phyloP scores from a whole-genome alignment of 2,888 invertebrate species.

The Apoda limacodes region DNA sequence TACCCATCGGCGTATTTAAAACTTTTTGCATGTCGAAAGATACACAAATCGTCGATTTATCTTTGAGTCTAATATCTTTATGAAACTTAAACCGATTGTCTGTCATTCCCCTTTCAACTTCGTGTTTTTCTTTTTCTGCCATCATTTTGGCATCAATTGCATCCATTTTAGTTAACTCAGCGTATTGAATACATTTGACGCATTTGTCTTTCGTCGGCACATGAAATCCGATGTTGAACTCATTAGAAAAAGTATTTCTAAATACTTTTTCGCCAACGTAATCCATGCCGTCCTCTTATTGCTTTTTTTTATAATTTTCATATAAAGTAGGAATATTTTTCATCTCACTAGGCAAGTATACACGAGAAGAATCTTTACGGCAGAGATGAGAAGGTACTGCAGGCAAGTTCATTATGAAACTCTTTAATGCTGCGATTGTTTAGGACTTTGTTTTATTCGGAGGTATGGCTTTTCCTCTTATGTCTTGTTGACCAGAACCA shows the following conservation, averaged over 20 bases:
- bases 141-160: not conserved
- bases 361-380: conserved; percentile 13
- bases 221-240: conserved; percentile 21
- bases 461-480: conserved; percentile 15
- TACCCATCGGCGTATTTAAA: conserved; percentile 8
- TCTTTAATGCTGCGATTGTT: conserved; percentile 5
- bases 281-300: conserved; percentile 8
- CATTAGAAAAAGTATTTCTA: conserved; percentile 16
- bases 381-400: conserved; percentile 21
- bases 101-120: conserved; percentile 1
- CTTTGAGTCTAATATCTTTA: conserved; percentile 1
- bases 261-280: conserved; percentile 18
- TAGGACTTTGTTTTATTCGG: conserved; percentile 13
- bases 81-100: conserved; percentile 4
- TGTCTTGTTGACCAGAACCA: conserved; percentile 14
- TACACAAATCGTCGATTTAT: conserved; percentile 2
- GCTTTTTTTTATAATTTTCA: conserved; percentile 13
- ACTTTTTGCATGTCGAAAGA: conserved; percentile 11
- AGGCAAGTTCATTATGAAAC: conserved; percentile 18
- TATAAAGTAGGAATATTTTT: conserved; percentile 17
- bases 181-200: conserved; percentile 11
- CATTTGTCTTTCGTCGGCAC: conserved; percentile 22
- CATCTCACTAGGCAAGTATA: conserved; percentile 12
- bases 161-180: not conserved
- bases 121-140: not conserved